Conservation (phyloP, 2,113 vertebrate genomes). For the Mormyrus iriodes region DNA sequence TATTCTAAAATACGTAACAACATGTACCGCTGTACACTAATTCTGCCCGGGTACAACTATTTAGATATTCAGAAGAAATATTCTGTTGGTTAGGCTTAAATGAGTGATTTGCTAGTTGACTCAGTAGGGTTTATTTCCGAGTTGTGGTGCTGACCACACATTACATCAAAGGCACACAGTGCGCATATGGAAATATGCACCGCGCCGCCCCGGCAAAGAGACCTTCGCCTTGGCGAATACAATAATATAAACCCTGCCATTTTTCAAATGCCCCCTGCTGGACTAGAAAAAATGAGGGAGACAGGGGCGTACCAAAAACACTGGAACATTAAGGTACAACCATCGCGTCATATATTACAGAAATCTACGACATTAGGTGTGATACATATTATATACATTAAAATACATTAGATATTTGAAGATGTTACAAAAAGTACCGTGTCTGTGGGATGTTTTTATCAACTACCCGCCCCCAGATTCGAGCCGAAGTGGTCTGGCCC, state of each 20-base stretch:
- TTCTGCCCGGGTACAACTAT: not conserved
- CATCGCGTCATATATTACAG: not conserved
- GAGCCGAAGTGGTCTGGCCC: slow-evolving; percentile 59
- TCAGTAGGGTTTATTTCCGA: slow-evolving; percentile 5
- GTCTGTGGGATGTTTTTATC: not conserved
- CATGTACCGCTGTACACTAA: not conserved
- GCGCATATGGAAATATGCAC: not conserved
- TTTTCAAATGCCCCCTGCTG: slow-evolving; percentile 17
- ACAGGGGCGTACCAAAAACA: not conserved
- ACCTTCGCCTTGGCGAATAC: slow-evolving; percentile 17
- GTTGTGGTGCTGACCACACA: not conserved
- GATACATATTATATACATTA: not conserved
- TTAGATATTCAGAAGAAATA: not conserved
- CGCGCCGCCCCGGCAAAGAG: not conserved
- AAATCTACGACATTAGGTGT: not conserved
- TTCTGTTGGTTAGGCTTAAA: not conserved
- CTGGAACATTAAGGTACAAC: not conserved
- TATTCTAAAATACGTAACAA: not conserved
- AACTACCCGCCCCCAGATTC: slow-evolving; percentile 16
- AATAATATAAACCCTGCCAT: slow-evolving; percentile 29
- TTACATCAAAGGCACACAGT: not conserved
- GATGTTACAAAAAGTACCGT: not conserved
- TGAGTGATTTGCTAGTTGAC: not conserved
- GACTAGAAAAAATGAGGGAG: not conserved
- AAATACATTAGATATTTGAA: not conserved